Percentiles rank a stretch among this genome's conserved stretches.
Evolutionary conservation across 35 echinoderm and acorn worm species (phyloP).

Genomic region (Apostichopus parvimensis): DNA sequence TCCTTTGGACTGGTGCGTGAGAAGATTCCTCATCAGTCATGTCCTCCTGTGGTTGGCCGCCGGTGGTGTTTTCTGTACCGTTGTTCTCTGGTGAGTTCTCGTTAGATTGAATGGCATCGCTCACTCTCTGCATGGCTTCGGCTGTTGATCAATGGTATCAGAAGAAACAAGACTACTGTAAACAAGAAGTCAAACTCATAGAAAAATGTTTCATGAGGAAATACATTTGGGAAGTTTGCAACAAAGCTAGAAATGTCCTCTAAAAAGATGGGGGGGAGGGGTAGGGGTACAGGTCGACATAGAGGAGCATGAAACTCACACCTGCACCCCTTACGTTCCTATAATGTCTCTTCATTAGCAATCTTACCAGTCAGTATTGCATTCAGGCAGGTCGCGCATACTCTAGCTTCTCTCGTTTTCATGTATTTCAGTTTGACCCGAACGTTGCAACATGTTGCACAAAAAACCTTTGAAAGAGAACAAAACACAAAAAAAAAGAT

Average conservation of each 20-base stretch:
- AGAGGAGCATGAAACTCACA: no score
- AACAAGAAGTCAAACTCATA: no score
- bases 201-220: no score
- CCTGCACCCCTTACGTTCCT: no score
- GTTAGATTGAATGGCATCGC: slow-evolving; percentile 50
- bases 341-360: no score
- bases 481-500: background rate
- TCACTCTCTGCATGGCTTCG: slow-evolving; percentile 63
- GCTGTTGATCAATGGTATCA: slow-evolving; percentile 4
- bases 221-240: no score
- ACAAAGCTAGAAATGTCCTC: no score
- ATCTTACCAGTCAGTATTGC: slow-evolving; percentile 80
- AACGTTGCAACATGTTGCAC: slow-evolving; percentile 88
- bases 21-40: background rate
- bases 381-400: slow-evolving; percentile 89
- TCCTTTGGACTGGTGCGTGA: slow-evolving; percentile 45
- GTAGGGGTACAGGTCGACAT: no score
- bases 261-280: no score
- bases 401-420: slow-evolving; percentile 92
- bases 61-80: slow-evolving; percentile 3
- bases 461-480: slow-evolving; percentile 88
- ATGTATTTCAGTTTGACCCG: slow-evolving; percentile 90
- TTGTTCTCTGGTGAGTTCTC: slow-evolving; percentile 67
- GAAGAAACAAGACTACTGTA: background rate
- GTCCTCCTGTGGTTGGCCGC: background rate